Evolutionary conservation across 1,140 invertebrate genomes (phyloP).

Genomic region (Caenorhabditis latens): DNA sequence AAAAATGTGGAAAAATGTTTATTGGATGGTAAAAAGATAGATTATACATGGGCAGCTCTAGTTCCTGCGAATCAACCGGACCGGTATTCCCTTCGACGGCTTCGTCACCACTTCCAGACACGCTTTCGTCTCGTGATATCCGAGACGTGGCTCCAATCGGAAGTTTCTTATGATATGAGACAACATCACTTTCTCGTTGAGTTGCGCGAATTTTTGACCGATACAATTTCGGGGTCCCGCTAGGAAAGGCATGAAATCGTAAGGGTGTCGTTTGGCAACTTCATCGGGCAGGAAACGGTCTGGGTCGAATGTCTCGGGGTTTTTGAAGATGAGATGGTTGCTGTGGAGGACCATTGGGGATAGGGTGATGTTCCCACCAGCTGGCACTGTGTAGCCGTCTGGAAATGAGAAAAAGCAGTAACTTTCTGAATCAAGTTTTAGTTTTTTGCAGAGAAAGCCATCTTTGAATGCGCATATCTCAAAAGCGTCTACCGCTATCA

Average conservation of each 20-base stretch:
- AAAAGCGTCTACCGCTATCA: too few relatives aligned
- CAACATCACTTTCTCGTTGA: slow-evolving; percentile 64
- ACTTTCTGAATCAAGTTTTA: too few relatives aligned
- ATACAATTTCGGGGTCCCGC: slow-evolving; percentile 65
- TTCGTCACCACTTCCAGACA: slow-evolving; percentile 30
- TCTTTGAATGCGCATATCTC: too few relatives aligned
- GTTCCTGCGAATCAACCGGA: slow-evolving; percentile 3
- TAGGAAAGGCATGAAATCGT: slow-evolving; percentile 62
- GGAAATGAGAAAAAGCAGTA: not conserved
- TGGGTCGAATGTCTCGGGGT: slow-evolving; percentile 49
- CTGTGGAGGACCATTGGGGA: slow-evolving; percentile 58
- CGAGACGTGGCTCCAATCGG: slow-evolving; percentile 23
- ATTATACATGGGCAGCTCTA: not conserved
- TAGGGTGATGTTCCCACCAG: slow-evolving; percentile 36
- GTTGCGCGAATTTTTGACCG: slow-evolving; percentile 63
- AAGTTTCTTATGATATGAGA: slow-evolving; percentile 60
- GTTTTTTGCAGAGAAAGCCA: too few relatives aligned
- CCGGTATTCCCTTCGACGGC: slow-evolving; percentile 30
- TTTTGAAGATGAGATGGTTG: slow-evolving; percentile 48
- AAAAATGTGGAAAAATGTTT: not conserved
- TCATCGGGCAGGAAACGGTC: slow-evolving; percentile 62
- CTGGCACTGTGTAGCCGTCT: slow-evolving; percentile 39
- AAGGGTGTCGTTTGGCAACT: slow-evolving; percentile 45
- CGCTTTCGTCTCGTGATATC: not conserved
- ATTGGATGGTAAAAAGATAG: not conserved